Evolutionary conservation across 2,797 vertebrate species (phyloP).

Genomic region (Siniperca obscura): DNA sequence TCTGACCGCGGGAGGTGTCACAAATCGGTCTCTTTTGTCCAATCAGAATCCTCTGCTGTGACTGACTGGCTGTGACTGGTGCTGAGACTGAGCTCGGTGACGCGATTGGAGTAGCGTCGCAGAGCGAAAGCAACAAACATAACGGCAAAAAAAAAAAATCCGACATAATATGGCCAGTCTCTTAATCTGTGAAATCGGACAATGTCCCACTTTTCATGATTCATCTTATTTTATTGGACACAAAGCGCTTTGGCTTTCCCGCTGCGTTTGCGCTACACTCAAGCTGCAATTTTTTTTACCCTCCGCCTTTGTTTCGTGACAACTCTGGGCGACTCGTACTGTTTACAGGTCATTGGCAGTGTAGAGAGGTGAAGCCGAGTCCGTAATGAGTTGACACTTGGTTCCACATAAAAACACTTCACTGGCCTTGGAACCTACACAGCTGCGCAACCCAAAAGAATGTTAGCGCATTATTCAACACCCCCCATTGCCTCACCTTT

Average conservation of each 20-base stretch:
- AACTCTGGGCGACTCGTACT: conserved; percentile 36
- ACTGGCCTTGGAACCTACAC: conserved; percentile 59
- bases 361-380: conserved; percentile 66
- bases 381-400: conserved; percentile 81
- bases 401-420: conserved; percentile 71
- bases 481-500: conserved; percentile 79
- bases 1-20: conserved; percentile 66
- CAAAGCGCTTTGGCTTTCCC: conserved; percentile 25
- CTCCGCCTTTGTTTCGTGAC: conserved; percentile 71
- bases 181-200: conserved; percentile 39
- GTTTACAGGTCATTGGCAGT: conserved; percentile 80
- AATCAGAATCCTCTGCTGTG: conserved; percentile 63
- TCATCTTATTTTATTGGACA: conserved; percentile 27
- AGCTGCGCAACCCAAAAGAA: conserved; percentile 75
- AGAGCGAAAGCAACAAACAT: neutral
- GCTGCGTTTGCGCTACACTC: conserved; percentile 51
- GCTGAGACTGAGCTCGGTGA: neutral
- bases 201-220: conserved; percentile 58
- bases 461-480: conserved; percentile 75
- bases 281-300: conserved; percentile 24
- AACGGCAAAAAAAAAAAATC: conserved; percentile 6
- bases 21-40: conserved; percentile 56
- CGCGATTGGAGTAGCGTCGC: conserved; percentile 13
- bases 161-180: neutral
- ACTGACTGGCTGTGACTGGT: conserved; percentile 24